Conservation (phyloP, 2,113 vertebrate genomes). For the Dromas ardeola region DNA sequence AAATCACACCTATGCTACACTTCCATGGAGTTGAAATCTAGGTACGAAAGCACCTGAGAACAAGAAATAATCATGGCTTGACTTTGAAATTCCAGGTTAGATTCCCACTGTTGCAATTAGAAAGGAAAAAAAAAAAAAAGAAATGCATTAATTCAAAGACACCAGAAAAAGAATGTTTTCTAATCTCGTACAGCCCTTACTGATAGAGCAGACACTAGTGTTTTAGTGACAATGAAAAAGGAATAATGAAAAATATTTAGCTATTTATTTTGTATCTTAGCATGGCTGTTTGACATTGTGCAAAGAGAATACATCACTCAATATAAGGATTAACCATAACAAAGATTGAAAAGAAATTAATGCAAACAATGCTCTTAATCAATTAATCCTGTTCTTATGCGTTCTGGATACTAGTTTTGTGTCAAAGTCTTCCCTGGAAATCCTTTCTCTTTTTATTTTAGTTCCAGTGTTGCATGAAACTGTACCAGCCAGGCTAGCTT, state of each 20-base stretch:
- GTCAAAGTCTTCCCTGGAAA: background rate
- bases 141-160: background rate
- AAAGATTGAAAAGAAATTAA: background rate
- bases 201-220: background rate
- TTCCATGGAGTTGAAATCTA: background rate
- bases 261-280: background rate
- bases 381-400: background rate
- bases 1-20: background rate
- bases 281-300: background rate
- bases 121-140: background rate
- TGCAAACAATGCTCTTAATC: background rate
- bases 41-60: background rate
- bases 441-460: background rate
- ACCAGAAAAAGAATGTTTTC: background rate
- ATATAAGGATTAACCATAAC: background rate
- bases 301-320: background rate
- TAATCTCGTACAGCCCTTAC: background rate
- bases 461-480: background rate
- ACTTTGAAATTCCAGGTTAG: background rate
- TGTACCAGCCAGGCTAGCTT: background rate
- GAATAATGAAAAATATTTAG: background rate
- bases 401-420: background rate
- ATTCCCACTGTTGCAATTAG: background rate
- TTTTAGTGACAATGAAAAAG: background rate
- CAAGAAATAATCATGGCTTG: background rate